phyloP scores from a whole-genome alignment of 2,797 vertebrate species.

The Lophura swinhoii region DNA sequence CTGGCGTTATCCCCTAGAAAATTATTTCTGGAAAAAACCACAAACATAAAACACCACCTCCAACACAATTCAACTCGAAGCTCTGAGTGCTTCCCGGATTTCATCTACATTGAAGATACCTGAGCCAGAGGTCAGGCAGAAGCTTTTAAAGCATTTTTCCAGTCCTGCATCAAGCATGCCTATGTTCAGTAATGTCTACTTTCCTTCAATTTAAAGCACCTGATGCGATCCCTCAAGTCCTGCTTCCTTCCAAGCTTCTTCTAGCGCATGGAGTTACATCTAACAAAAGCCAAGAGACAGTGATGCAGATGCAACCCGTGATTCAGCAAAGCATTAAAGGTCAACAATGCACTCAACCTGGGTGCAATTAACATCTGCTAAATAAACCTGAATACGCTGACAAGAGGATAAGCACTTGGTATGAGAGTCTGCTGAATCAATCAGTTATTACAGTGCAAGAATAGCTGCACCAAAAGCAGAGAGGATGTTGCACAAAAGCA shows the following conservation, averaged over 20 bases:
- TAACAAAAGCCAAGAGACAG: neutral
- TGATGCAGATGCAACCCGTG: neutral
- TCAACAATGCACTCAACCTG: neutral
- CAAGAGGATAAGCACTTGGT: neutral
- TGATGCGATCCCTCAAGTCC: neutral
- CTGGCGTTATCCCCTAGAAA: neutral
- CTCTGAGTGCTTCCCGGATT: neutral
- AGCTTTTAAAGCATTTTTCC: neutral
- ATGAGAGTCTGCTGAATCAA: neutral
- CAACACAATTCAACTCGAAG: neutral
- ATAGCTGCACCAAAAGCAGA: neutral
- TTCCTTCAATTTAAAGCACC: neutral
- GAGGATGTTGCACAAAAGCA: neutral
- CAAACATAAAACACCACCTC: neutral
- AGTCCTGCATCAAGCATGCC: neutral
- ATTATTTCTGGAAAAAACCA: neutral
- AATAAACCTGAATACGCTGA: neutral
- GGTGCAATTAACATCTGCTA: neutral
- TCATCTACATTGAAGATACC: neutral
- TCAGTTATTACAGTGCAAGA: neutral
- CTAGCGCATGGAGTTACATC: neutral
- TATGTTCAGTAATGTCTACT: neutral
- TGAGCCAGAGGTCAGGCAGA: neutral
- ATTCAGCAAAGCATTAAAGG: slow-evolving; percentile 18
- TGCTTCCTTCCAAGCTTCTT: neutral